phyloP scores from a whole-genome alignment of 2,888 invertebrate species.

The Halictus quadricinctus region DNA sequence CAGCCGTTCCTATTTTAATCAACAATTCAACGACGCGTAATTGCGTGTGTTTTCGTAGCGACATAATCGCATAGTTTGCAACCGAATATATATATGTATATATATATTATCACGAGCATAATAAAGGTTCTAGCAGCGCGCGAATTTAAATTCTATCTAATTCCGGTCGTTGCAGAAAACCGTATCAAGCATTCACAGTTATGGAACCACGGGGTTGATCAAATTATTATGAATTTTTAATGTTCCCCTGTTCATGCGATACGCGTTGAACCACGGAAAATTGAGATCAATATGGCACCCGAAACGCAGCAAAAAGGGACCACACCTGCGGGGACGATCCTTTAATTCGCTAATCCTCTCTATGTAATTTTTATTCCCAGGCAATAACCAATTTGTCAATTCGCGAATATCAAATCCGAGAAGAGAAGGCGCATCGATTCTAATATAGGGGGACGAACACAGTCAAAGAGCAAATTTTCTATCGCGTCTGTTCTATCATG shows the following conservation, averaged over 20 bases:
- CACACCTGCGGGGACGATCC: neutral
- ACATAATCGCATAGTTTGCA: no score
- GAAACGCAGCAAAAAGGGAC: no score
- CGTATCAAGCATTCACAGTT: neutral
- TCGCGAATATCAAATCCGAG: neutral
- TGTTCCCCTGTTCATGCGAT: neutral
- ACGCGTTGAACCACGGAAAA: neutral
- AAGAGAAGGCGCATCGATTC: conserved; percentile 10
- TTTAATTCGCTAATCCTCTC: neutral
- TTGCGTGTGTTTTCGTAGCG: no score
- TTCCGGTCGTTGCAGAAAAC: no score
- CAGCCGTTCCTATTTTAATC: no score
- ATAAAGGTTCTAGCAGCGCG: no score
- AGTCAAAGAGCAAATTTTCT: conserved; percentile 42
- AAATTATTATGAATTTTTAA: neutral
- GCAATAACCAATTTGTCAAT: neutral
- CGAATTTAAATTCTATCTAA: no score
- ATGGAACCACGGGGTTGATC: neutral
- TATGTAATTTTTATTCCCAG: neutral
- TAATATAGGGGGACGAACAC: conserved; percentile 12
- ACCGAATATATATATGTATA: no score
- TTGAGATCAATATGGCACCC: neutral
- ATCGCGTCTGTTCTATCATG: conserved; percentile 45
- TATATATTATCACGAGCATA: no score
- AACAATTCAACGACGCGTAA: no score